Evolutionary conservation across 2,113 vertebrate species (phyloP), one percentile per base, ranked within the genome.

Genomic region (Cebidichthys violaceus): DNA sequence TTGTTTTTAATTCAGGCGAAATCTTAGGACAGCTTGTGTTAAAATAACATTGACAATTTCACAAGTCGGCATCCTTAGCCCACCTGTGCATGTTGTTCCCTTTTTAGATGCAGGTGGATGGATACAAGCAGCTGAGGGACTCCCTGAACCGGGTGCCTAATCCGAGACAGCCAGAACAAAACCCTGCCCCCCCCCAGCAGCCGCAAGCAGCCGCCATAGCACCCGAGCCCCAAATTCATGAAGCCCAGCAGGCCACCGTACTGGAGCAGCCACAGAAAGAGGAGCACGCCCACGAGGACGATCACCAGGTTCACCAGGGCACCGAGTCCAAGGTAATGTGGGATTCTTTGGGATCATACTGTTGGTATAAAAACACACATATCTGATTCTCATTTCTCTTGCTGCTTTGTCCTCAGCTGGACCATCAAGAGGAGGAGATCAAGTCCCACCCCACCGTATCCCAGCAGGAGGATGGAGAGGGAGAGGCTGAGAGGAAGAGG

Each of bases 61-160:
- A 73, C 37, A 31, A 22, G 4, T 18, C 54, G 2, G 31, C 29
- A 6, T 54, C 6, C 60, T 57, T 8, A 47, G 4, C 5, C 13
- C 31, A 45, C 13, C 6, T 64, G 9, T 75, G 15, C 60, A 1
- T 74, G 13, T 79, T 83, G 79, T 54, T 78, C 61, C 52, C 74
- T 80, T 33, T 82, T 33, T 82, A 99, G 98, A 95, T 93, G 76
- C 98, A 99, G 92, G 96, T 99, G 75, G 95, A 97, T 75, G 96
- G 98, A 85, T 98, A 96, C 92, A 97, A 96, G 79, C 96, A 97
- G 70, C 78, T 99, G 86, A 98, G 96, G 90, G 96, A 98, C 2
- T 95, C 96, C 0, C 93, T 97, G 45, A 95, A 96, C 85, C 96
- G 88, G 88, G 94, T 92, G 75, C 94, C 96, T 17, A 96, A 93